These are phyloP conservation scores for Chiloscyllium plagiosum DNA, from an alignment of 2,113 vertebrate species.

Conservation along the genomic window DNA sequence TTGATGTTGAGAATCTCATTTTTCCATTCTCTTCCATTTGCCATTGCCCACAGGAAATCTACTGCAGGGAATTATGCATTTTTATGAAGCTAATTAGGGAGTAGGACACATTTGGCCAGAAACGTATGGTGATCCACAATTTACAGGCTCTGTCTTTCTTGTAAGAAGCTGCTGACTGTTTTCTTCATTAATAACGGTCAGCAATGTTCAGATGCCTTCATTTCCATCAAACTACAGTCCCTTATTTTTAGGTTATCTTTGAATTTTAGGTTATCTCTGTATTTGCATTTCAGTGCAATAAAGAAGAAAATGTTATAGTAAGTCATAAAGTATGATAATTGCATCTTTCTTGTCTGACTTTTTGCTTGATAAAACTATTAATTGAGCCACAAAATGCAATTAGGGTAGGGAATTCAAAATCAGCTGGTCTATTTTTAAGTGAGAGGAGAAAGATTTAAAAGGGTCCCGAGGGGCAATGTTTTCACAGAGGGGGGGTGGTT, in stretches of 20 bases:
- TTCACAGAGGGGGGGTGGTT: no score
- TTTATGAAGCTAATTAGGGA: not conserved
- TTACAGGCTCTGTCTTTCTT: not conserved
- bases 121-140: not conserved
- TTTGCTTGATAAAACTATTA: not conserved
- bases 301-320: not conserved
- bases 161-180: not conserved
- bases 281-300: not conserved
- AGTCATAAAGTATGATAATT: not conserved
- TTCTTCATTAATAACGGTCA: not conserved
- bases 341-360: not conserved
- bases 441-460: no score
- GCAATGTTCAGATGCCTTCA: not conserved
- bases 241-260: not conserved
- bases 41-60: no score
- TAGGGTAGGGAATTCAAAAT: not conserved
- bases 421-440: no score
- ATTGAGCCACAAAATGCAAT: not conserved
- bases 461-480: no score
- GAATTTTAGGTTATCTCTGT: no score
- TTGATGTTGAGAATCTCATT: no score
- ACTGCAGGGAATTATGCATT: not conserved
- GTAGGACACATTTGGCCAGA: not conserved
- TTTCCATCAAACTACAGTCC: not conserved
- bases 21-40: no score